phyloP scores from a whole-genome alignment of 2,888 invertebrate species.

The Siphonodentalium dalli region DNA sequence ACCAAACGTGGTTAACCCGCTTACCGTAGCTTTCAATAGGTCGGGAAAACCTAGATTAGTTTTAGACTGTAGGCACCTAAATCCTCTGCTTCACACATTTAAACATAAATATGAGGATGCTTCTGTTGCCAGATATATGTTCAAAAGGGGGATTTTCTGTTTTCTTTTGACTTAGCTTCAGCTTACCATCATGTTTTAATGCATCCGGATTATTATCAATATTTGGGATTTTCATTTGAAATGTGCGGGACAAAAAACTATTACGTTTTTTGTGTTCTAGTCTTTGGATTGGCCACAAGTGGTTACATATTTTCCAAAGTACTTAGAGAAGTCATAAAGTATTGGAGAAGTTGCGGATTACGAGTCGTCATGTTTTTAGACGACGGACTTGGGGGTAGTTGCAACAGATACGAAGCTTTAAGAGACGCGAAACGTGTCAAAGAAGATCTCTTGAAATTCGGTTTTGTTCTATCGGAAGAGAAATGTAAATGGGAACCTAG shows the following conservation, averaged over 20 bases:
- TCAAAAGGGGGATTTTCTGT: constrained; percentile 2
- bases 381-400: constrained; percentile 20
- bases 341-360: constrained; percentile 13
- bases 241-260: background rate
- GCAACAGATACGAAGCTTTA: constrained; percentile 1
- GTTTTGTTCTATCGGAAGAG: constrained; percentile 29
- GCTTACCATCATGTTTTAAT: constrained; percentile 12
- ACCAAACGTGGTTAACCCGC: too few species aligned
- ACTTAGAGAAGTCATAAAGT: constrained; percentile 10
- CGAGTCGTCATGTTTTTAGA: constrained; percentile 27
- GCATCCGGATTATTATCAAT: background rate
- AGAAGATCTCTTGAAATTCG: constrained; percentile 21
- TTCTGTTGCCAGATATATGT: background rate
- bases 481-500: constrained; percentile 27
- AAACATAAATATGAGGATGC: background rate
- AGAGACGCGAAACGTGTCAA: constrained; percentile 2
- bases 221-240: constrained; percentile 5
- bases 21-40: too few species aligned
- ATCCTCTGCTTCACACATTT: background rate
- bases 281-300: constrained; percentile 25
- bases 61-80: background rate
- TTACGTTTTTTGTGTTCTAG: constrained; percentile 27
- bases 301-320: constrained; percentile 29
- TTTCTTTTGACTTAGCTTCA: constrained; percentile 6
- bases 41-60: too few species aligned